Evolutionary conservation across 1,140 invertebrate species (phyloP), one percentile per base, ranked within the genome.

Genomic region (Stenopsyche tienmushanensis): DNA sequence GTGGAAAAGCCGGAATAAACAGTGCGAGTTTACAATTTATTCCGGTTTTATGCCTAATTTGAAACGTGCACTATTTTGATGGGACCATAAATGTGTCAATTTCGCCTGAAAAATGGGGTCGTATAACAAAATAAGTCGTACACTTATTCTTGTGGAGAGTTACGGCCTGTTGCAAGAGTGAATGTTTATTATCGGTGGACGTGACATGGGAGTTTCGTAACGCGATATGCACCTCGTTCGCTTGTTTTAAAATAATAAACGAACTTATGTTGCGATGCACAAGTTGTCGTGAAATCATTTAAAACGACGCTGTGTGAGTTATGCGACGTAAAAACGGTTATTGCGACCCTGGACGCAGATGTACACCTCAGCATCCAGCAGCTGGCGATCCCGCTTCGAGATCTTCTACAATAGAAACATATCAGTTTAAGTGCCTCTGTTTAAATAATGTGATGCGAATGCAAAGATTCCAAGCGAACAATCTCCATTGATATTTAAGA

Each of bases 11-110:
- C 13, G 29, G 50, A 3, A 10, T 3, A 8, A 7, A 39, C 10
- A 34, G 39, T 3, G 3, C 54, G 2, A 5, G 54, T 34, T 53
- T 53, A 53, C 50, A 53, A 20, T 53, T 53, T 53, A 53, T 9
- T n/a, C n/a, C n/a, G n/a, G n/a, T n/a, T 53, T 47, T 47, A 23
- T 20, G 45, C 60, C 50, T 67, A 67, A 67, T 67, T 67, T 58
- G 52, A 52, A 58, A 18, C 60, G 18, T 58, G 57, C 63, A 58
- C 54, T 29, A 52, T 50, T 67, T 62, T 59, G 59, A 59, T 64
- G 60, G 29, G 29, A 34, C 47, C 42, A 55, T 70, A 70, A 70
- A 70, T 63, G 67, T 70, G 67, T 66, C 67, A 70, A 70, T 70
- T 70, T 66, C 54, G 55, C 59, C 25, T 66, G 64, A 63, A 66